Percentiles rank a stretch among this genome's conserved stretches.
phyloP scores from a whole-genome alignment of 2,113 vertebrate genomes.

The Prunella himalayana region DNA sequence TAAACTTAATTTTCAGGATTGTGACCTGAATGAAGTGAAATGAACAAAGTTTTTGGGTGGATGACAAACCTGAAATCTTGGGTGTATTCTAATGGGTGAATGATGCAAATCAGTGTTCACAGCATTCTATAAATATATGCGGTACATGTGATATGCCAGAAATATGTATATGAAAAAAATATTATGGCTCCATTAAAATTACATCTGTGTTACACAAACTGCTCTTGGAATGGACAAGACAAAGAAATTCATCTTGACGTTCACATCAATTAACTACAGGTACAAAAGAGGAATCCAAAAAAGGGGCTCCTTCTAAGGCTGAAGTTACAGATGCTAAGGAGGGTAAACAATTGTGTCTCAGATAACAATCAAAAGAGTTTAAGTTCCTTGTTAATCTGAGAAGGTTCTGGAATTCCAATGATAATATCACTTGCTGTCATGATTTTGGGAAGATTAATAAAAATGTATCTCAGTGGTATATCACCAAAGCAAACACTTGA shows the following conservation, averaged over 20 bases:
- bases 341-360: background rate
- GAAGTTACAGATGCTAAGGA: background rate
- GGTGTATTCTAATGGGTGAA: background rate
- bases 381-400: background rate
- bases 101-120: background rate
- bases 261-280: background rate
- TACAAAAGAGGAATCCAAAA: background rate
- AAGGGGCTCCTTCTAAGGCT: background rate
- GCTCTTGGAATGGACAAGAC: background rate
- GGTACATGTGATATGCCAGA: background rate
- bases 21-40: background rate
- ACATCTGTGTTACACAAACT: background rate
- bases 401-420: background rate
- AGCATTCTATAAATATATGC: background rate
- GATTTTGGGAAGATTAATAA: background rate
- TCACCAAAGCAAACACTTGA: background rate
- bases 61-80: background rate
- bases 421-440: background rate
- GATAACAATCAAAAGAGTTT: background rate
- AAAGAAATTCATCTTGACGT: background rate
- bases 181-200: background rate
- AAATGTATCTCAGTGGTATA: background rate
- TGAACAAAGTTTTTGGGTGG: background rate
- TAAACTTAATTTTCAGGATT: background rate
- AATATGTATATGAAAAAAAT: background rate